Evolutionary conservation across 2,113 vertebrate genomes (phyloP).

Genomic region (Rhagologus leucostigma): DNA sequence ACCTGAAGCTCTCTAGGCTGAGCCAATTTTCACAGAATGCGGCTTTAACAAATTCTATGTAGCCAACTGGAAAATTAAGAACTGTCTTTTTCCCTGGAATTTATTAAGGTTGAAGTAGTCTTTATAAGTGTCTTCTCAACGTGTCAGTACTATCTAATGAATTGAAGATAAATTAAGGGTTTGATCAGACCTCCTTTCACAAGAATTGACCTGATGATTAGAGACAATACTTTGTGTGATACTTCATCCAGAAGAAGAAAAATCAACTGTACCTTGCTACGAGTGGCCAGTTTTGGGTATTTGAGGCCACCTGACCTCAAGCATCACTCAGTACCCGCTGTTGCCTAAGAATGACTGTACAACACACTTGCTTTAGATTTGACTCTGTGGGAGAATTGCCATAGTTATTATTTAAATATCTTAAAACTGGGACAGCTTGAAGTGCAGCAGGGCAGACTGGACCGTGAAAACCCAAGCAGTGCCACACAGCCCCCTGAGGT

Average conservation of each 20-base stretch:
- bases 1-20: not conserved
- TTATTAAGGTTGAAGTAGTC: constrained; percentile 44
- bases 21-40: constrained; percentile 29
- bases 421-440: not conserved
- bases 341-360: not conserved
- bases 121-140: constrained; percentile 10
- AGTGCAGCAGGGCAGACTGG: not conserved
- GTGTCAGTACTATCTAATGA: not conserved
- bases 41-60: constrained; percentile 47
- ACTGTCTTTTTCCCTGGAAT: not conserved
- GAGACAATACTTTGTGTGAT: not conserved
- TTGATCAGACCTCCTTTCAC: not conserved
- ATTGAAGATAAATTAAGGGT: constrained; percentile 21
- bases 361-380: not conserved
- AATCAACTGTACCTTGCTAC: not conserved
- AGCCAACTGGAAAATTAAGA: constrained; percentile 67
- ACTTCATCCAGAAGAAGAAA: not conserved
- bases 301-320: not conserved
- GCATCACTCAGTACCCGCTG: not conserved
- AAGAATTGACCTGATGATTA: not conserved
- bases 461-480: not conserved
- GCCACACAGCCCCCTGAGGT: not conserved
- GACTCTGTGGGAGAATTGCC: not conserved
- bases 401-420: not conserved
- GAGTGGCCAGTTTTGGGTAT: not conserved